phyloP scores from a whole-genome alignment of 2,113 vertebrate genomes.

The Amblyornis subalaris region DNA sequence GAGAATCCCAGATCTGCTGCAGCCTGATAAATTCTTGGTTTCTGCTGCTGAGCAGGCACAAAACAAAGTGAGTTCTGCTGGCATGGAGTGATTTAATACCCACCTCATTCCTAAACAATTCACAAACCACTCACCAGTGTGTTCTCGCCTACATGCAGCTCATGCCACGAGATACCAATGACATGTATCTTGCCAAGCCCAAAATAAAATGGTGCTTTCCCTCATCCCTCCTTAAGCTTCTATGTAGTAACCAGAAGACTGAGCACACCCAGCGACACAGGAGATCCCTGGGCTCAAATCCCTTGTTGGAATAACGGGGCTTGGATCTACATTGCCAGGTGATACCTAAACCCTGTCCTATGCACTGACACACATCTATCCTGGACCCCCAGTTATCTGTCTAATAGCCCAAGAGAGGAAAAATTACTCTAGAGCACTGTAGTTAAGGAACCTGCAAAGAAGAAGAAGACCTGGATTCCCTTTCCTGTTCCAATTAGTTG shows the following conservation, averaged over 20 bases:
- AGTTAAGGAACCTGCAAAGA: neutral
- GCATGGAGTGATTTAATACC: neutral
- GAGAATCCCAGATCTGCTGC: neutral
- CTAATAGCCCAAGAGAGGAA: neutral
- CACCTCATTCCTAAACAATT: neutral
- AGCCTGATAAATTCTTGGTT: neutral
- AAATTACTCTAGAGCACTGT: neutral
- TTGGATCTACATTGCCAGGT: neutral
- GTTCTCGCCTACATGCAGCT: neutral
- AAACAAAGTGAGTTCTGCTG: neutral
- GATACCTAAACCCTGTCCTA: too few relatives aligned
- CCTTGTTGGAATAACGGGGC: neutral
- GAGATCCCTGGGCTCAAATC: neutral
- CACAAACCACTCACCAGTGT: neutral
- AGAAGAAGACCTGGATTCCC: neutral
- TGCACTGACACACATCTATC: neutral
- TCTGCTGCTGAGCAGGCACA: neutral
- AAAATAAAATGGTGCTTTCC: neutral
- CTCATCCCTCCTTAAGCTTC: neutral
- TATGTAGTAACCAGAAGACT: neutral
- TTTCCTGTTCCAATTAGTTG: neutral
- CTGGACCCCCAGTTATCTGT: neutral
- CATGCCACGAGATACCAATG: neutral
- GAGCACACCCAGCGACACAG: neutral
- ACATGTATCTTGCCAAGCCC: accelerated